phyloP scores from a whole-genome alignment of 2,888 invertebrate species.

The Chaitophorus viminalis region DNA sequence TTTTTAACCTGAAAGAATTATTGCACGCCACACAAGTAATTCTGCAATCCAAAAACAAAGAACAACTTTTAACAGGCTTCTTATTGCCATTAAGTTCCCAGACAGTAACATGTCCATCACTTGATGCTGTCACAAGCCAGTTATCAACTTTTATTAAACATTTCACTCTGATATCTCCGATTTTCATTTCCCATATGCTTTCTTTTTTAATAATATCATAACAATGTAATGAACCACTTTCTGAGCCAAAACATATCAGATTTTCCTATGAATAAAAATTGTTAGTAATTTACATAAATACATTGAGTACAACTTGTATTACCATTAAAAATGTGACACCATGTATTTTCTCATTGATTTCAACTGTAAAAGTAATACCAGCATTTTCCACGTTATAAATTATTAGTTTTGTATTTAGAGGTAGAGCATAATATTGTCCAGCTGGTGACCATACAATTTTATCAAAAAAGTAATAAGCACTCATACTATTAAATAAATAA shows the following conservation, averaged over 20 bases:
- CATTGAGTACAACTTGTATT: not conserved
- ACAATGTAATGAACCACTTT: conserved; percentile 77
- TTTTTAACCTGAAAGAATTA: conserved; percentile 18
- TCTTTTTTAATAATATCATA: conserved; percentile 71
- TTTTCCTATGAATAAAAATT: conserved; percentile 68
- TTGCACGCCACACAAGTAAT: conserved; percentile 61
- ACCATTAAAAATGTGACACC: conserved; percentile 57
- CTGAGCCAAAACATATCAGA: conserved; percentile 77
- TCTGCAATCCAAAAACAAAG: conserved; percentile 60
- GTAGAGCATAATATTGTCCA: conserved; percentile 81
- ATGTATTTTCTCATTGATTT: conserved; percentile 58
- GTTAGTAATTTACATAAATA: not conserved
- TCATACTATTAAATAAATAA: conserved; percentile 57
- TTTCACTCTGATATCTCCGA: conserved; percentile 77
- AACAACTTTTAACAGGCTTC: conserved; percentile 52
- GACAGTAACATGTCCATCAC: conserved; percentile 72
- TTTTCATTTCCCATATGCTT: conserved; percentile 67
- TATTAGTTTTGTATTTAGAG: conserved; percentile 78
- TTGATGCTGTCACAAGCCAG: conserved; percentile 78
- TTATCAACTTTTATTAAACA: conserved; percentile 72
- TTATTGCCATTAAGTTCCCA: conserved; percentile 53
- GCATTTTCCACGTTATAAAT: conserved; percentile 85
- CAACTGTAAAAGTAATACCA: conserved; percentile 69
- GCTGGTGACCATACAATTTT: conserved; percentile 77
- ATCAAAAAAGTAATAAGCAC: conserved; percentile 65